Percentiles rank a stretch among this genome's conserved stretches.
Evolutionary conservation across 1,140 invertebrate genomes (phyloP).

Genomic region (Ceratosolen fusciceps): DNA sequence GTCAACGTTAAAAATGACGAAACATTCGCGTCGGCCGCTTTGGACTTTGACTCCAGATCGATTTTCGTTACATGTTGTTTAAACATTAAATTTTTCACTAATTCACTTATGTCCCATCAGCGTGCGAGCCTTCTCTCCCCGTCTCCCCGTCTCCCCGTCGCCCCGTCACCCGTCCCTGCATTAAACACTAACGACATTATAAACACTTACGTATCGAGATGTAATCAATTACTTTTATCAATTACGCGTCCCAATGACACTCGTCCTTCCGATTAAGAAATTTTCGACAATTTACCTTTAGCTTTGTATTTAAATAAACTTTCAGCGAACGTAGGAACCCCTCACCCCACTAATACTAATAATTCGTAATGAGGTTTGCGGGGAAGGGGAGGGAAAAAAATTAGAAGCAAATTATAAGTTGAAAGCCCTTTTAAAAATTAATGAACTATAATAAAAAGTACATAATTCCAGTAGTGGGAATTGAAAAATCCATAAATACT

Average conservation of each 20-base stretch:
- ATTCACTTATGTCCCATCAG: background rate
- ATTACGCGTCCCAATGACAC: background rate
- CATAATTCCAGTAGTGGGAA: conserved; percentile 11
- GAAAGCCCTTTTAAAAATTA: conserved; percentile 9
- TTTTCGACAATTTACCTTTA: background rate
- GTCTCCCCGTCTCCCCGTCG: background rate
- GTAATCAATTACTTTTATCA: too few relatives aligned
- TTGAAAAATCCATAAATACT: conserved; percentile 7
- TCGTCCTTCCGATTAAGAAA: too few relatives aligned
- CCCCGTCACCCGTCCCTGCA: background rate
- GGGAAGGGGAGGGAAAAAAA: background rate
- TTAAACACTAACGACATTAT: background rate
- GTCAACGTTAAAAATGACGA: background rate
- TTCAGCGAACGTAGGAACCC: too few relatives aligned
- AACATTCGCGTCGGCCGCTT: conserved; percentile 13
- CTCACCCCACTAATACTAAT: too few relatives aligned
- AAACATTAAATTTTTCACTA: conserved; percentile 21
- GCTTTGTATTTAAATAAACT: too few relatives aligned
- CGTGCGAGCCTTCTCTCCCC: too few relatives aligned
- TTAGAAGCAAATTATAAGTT: background rate
- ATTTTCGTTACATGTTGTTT: conserved; percentile 15
- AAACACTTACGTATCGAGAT: background rate
- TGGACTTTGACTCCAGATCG: background rate
- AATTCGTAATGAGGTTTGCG: too few relatives aligned
- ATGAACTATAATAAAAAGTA: conserved; percentile 14